Percentiles rank a stretch among this genome's conserved stretches.
Conservation (phyloP, 2,797 vertebrate species). For the Adelosebastes latens region DNA sequence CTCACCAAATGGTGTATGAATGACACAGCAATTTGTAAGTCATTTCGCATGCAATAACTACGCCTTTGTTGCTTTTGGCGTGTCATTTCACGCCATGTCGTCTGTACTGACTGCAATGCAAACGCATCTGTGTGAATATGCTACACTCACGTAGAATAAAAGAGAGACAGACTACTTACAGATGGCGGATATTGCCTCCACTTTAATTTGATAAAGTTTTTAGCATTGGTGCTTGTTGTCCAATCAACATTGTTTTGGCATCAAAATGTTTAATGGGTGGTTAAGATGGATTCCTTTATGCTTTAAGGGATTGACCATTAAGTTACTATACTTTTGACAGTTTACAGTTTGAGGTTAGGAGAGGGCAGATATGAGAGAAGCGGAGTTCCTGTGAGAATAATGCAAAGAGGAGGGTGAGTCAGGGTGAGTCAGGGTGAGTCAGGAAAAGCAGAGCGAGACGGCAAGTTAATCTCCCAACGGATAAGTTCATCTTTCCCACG, state of each 20-base stretch:
- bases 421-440: conserved; percentile 5
- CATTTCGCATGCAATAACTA: too few relatives aligned
- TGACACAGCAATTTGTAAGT: too few relatives aligned
- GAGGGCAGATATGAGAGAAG: not conserved
- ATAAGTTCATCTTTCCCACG: conserved; percentile 34
- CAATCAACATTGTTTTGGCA: not conserved
- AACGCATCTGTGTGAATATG: too few relatives aligned
- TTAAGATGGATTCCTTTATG: not conserved
- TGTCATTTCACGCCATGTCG: too few relatives aligned
- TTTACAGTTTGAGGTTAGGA: not conserved
- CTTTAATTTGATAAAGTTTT: not conserved
- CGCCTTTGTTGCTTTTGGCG: too few relatives aligned
- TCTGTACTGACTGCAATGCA: too few relatives aligned
- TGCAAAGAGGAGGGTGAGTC: too few relatives aligned
- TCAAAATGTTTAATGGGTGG: not conserved
- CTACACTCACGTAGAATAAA: not conserved
- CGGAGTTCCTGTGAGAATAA: not conserved
- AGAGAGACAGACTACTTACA: not conserved
- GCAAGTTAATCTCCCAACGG: conserved; percentile 1
- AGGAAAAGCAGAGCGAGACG: not conserved
- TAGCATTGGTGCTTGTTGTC: not conserved
- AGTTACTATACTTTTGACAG: not conserved
- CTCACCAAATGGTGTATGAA: too few relatives aligned
- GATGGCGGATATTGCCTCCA: not conserved
- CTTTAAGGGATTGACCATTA: not conserved